A percentile compares a stretch with the other conserved stretches of the same genome.
These are phyloP conservation scores for Vulpes lagopus DNA, from an alignment of 2,113 vertebrate species.

Conservation along the genomic window DNA sequence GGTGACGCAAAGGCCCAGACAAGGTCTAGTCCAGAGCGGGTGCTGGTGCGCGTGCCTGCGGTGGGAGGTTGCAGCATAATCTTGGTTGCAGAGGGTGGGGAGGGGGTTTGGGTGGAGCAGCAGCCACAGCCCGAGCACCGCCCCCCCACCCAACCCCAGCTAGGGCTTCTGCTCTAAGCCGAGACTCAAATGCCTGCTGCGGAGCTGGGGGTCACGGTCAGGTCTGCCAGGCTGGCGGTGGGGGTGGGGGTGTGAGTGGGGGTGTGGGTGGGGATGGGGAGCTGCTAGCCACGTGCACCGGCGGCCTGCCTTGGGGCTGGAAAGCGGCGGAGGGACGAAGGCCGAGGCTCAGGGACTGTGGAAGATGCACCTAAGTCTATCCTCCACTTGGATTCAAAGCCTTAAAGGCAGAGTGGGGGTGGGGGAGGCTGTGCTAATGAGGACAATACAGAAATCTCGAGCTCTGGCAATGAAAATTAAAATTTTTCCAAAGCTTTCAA, in stretches of 20 bases:
- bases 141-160: accelerated
- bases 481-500: not conserved
- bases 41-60: accelerated
- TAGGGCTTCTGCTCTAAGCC: accelerated
- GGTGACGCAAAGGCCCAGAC: not conserved
- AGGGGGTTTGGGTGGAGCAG: not conserved
- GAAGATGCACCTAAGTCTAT: not conserved
- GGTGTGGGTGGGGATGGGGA: too few species aligned
- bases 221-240: accelerated
- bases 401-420: not conserved
- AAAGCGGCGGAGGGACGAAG: accelerated
- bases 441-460: not conserved
- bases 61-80: accelerated
- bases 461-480: not conserved
- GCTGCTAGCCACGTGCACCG: not conserved
- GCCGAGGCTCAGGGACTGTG: not conserved
- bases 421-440: not conserved
- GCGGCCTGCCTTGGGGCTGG: not conserved
- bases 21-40: not conserved
- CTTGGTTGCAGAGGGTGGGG: not conserved
- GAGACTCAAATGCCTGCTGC: not conserved
- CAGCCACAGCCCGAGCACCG: accelerated
- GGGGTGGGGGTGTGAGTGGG: not conserved
- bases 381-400: not conserved
- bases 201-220: accelerated